Base-by-base conservation (phyloP, 1,140 invertebrate genomes). In the Octopus sinensis region DNA sequence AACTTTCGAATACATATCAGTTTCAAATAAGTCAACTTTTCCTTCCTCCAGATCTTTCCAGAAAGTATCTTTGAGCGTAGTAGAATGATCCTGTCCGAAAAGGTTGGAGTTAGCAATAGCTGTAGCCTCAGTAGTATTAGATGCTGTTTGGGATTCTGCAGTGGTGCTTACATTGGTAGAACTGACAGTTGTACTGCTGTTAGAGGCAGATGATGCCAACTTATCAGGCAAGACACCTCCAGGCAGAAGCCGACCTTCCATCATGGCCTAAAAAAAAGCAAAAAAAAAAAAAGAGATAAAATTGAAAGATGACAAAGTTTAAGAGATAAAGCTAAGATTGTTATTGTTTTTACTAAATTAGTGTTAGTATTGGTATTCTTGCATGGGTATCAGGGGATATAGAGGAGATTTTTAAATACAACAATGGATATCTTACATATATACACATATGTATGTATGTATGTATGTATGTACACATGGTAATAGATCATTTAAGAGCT, bases 31-130 rank as follows among this genome's bases (percentile, higher is more conserved):
- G 79, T 87, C 87, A 4, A 90, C 85, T 76, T 86, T 83, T 4
- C 89, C 89, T 82, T 87, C 87, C 81, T 89, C 86, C n/a, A 90
- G 84, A 79, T 90, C 89, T 81, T 88, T 87, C 88, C 88, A 90
- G 80, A 90, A 90, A 12, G 88, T 87, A 82, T 89, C 87, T 79
- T 89, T 89, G 13, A 86, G 83, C 52, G 83, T 77, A 43, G 76
- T 85, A n/a, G 83, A 71, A 6, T 79, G 82, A 52, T 81, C 77
- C 43, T 81, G 80, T 56, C 82, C 79, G 12, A 76, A 78, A 7
- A 78, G 54, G 68, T 79, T 80, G 30, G 30, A 43, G 79, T 75
- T 77, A 51, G 82, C 78, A 53, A 79, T 54, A 56, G 82, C 81
- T n/a, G 80, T 79, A 43, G 80, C 82, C n/a, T 83, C 81, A n/a